Evolutionary conservation across 2,888 invertebrate genomes (phyloP).

Genomic region (Dasypolia templi): DNA sequence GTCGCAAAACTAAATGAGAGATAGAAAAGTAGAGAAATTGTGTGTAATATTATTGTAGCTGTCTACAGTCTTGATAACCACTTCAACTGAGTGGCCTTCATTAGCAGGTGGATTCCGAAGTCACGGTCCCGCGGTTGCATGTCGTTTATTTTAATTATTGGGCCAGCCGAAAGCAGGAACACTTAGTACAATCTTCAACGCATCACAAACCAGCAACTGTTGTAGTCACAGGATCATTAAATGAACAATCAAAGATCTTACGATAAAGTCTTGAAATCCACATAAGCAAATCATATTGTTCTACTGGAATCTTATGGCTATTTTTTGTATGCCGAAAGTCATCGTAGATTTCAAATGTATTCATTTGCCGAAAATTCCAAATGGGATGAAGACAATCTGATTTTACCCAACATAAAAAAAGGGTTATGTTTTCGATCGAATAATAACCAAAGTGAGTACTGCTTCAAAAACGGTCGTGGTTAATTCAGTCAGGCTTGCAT

Average conservation of each 20-base stretch:
- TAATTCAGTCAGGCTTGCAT: constrained; percentile 18
- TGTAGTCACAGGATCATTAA: not conserved
- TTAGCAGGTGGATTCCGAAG: not conserved
- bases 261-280: not conserved
- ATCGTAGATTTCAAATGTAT: not conserved
- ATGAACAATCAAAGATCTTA: not conserved
- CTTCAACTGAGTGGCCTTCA: not conserved
- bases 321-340: not conserved
- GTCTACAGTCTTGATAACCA: not conserved
- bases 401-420: not conserved
- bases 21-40: not conserved
- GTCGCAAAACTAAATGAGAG: constrained; percentile 11
- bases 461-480: constrained; percentile 12
- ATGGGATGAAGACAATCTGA: not conserved
- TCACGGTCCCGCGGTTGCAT: not conserved
- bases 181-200: not conserved
- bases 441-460: not conserved
- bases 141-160: constrained; percentile 17
- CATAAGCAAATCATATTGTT: not conserved
- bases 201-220: not conserved
- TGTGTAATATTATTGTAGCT: not conserved
- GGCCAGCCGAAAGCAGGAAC: not conserved
- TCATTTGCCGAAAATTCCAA: not conserved
- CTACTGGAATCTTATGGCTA: not conserved
- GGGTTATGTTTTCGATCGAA: not conserved